phyloP scores from a whole-genome alignment of 1,140 invertebrate species.

The Ceratoteleas bidentatus region DNA sequence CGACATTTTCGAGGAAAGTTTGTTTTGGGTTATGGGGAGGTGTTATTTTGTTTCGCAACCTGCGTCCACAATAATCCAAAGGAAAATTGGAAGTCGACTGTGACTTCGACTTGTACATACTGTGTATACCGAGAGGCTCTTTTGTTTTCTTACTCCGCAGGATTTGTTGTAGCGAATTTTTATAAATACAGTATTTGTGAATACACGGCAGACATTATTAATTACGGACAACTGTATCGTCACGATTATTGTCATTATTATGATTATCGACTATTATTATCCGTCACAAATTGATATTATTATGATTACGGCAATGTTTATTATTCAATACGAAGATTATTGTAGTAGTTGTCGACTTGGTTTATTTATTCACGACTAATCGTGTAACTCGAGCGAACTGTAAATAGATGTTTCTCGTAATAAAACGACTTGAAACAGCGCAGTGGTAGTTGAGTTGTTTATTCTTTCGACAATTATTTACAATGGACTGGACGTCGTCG shows the following conservation, averaged over 20 bases:
- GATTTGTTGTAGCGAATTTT: slow-evolving; percentile 67
- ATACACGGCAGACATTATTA: slow-evolving; percentile 66
- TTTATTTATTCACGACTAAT: slow-evolving; percentile 71
- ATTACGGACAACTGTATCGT: too few relatives aligned
- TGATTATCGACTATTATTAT: too few relatives aligned
- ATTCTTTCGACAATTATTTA: slow-evolving; percentile 10
- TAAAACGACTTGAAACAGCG: slow-evolving; percentile 73
- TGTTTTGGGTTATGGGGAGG: too few relatives aligned
- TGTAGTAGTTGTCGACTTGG: slow-evolving; percentile 52
- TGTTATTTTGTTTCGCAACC: too few relatives aligned
- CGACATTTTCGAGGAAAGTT: too few relatives aligned
- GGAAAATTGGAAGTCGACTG: too few relatives aligned
- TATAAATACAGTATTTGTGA: slow-evolving; percentile 74
- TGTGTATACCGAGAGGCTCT: slow-evolving; percentile 74
- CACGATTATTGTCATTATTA: too few relatives aligned
- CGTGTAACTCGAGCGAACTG: slow-evolving; percentile 76
- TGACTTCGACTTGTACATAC: too few relatives aligned
- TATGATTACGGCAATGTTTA: too few relatives aligned
- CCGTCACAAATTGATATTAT: too few relatives aligned
- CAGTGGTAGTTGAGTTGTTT: neutral
- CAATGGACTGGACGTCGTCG: neutral
- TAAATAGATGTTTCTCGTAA: slow-evolving; percentile 78
- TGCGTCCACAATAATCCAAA: too few relatives aligned
- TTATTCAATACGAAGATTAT: too few relatives aligned
- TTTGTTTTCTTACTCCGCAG: slow-evolving; percentile 65